These are phyloP conservation scores for Zaprionus taronus DNA, from an alignment of 1,140 invertebrate genomes.

Conservation along the genomic window DNA sequence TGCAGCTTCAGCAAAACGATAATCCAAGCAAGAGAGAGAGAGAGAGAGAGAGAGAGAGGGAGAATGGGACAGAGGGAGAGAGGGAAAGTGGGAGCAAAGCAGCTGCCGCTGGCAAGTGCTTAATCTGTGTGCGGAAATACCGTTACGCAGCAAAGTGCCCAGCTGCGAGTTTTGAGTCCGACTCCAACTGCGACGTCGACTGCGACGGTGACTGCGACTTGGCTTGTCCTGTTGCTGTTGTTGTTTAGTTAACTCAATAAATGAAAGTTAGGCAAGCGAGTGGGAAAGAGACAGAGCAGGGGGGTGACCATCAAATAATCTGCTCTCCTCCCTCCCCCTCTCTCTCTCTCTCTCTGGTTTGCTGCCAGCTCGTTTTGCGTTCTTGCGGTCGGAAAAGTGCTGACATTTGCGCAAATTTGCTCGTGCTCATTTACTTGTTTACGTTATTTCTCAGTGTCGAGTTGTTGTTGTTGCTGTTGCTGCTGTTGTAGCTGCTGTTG, in stretches of 20 bases:
- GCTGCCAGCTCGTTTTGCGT: not conserved
- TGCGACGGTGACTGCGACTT: not conserved
- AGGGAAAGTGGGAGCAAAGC: not conserved
- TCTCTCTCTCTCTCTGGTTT: not conserved
- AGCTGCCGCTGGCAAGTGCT: slow-evolving; percentile 65
- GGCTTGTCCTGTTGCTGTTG: slow-evolving; percentile 40
- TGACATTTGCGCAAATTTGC: slow-evolving; percentile 72
- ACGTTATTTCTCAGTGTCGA: slow-evolving; percentile 75
- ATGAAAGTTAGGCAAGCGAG: slow-evolving; percentile 58
- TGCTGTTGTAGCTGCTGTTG: slow-evolving; percentile 30
- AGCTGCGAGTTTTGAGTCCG: slow-evolving; percentile 40
- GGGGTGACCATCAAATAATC: slow-evolving; percentile 61
- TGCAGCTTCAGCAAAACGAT: slow-evolving; percentile 44
- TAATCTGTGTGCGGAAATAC: slow-evolving; percentile 76
- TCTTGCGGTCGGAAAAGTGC: slow-evolving; percentile 56
- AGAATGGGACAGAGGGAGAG: not conserved
- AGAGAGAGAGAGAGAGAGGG: not conserved
- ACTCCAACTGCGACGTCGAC: not conserved
- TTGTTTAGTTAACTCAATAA: slow-evolving; percentile 81
- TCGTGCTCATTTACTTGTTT: slow-evolving; percentile 76
- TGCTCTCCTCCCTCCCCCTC: slow-evolving; percentile 16
- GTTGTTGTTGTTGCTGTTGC: slow-evolving; percentile 23
- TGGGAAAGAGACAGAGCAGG: not conserved
- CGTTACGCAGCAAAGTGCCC: slow-evolving; percentile 54
- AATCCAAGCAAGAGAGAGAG: slow-evolving; percentile 23